These are phyloP conservation scores for Myotis vivesi DNA, from an alignment of 2,797 vertebrate genomes.

Conservation along the genomic window DNA sequence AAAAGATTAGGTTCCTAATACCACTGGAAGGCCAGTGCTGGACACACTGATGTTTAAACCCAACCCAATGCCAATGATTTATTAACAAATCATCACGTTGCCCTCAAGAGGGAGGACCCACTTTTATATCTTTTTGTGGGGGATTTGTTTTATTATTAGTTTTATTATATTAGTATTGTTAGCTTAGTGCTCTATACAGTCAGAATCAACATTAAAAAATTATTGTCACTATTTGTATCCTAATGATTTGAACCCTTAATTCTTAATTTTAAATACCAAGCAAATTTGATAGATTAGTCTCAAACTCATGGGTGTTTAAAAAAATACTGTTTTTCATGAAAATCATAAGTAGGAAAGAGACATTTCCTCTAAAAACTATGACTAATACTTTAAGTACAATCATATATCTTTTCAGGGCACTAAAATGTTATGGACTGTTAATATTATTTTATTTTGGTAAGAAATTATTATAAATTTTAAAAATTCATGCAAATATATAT, in stretches of 20 bases:
- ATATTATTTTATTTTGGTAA: background rate
- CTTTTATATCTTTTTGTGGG: background rate
- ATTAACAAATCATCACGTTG: background rate
- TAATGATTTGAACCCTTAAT: background rate
- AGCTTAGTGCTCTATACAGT: background rate
- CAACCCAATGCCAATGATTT: background rate
- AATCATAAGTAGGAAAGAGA: background rate
- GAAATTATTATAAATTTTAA: background rate
- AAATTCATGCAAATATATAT: background rate
- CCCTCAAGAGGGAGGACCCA: background rate
- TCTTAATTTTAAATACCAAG: background rate
- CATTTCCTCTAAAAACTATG: background rate
- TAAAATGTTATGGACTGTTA: background rate
- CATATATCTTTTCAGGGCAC: background rate
- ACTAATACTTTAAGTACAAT: background rate
- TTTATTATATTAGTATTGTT: background rate
- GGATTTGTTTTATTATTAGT: background rate
- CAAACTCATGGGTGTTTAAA: background rate
- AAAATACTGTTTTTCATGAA: slow-evolving; percentile 2
- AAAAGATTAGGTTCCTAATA: background rate
- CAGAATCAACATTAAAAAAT: background rate
- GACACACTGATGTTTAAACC: background rate
- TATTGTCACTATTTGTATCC: background rate
- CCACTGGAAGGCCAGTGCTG: background rate
- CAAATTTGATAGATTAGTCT: background rate